Evolutionary conservation across 2,888 invertebrate genomes (phyloP), one percentile per base, ranked within the genome.

Genomic region (Ceriagrion tenellum): DNA sequence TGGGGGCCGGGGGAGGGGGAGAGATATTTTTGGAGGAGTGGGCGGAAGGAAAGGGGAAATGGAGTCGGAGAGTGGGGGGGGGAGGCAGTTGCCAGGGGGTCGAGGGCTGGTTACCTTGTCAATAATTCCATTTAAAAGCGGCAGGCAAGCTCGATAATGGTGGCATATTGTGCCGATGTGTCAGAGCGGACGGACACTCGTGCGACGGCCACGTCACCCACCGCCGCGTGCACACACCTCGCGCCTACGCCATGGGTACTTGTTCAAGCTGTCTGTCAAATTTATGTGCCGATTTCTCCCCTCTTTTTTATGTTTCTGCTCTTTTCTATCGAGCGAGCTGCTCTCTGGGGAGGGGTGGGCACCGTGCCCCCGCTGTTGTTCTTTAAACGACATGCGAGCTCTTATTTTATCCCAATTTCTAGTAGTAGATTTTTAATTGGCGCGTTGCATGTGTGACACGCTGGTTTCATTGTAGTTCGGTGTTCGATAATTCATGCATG

Each of bases 61-160:
- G 63, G 63, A 12, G 20, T 59, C 8, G 91, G 91, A 18, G 59
- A 13, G n/a, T 6, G 35, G 23, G 35, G 63, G 35, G 91, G 47
- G 35, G 23, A 35, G 59, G 91, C 18, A 10, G 69, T 26, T 69
- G 23, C 69, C 20, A 18, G 59, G 40, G 91, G 40, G 69, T 69
- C 12, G 69, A 40, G 91, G 55, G 16, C 40, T 35, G 69, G 69
- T 69, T 69, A 63, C 40, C 93, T 93, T 93, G 93, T 93, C 93
- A 93, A 93, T 93, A 93, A 93, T 93, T 93, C 93, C 69, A 63
- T 91, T 91, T 91, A 59, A 63, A 91, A 63, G 40, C 63, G 91
- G 26, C 30, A 91, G 30, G 63, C 30, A 91, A 35, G 63, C 59
- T 91, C 59, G 91, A 93, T 93, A 93, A 93, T 93, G 93, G 93